Conservation (phyloP, 2,113 vertebrate genomes). For the Falco punctatus region DNA sequence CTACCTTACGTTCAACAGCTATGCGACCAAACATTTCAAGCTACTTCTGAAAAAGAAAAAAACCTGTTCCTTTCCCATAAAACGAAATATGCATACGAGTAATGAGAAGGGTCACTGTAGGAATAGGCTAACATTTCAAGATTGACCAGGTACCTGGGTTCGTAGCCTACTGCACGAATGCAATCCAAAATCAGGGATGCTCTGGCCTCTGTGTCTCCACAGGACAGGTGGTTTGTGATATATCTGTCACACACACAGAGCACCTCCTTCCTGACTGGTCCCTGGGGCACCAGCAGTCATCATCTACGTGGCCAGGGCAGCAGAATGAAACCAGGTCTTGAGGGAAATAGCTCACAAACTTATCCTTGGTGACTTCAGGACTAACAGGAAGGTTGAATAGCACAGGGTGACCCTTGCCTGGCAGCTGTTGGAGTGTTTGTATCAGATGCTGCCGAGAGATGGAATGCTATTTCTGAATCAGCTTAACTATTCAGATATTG, state of each 20-base stretch:
- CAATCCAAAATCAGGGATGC: neutral
- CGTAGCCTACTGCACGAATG: fast-evolving
- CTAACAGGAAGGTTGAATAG: neutral
- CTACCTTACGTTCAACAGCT: neutral
- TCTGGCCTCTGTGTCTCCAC: neutral
- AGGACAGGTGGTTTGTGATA: neutral
- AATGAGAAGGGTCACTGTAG: neutral
- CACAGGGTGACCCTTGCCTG: neutral
- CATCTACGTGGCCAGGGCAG: neutral
- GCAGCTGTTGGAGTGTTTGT: neutral
- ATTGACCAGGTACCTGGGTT: neutral
- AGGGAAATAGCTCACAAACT: neutral
- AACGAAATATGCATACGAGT: neutral
- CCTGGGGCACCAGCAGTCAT: neutral
- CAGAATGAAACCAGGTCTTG: neutral
- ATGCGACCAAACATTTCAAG: neutral
- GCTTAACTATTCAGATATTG: neutral
- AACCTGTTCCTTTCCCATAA: neutral
- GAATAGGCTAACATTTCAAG: neutral
- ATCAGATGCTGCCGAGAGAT: neutral
- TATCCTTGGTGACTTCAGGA: neutral
- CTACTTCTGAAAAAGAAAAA: neutral
- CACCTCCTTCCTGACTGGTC: neutral
- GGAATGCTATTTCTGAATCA: neutral
- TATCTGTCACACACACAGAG: neutral